Conservation (phyloP, 2,888 invertebrate species). For the Pristionchus exspectatus region DNA sequence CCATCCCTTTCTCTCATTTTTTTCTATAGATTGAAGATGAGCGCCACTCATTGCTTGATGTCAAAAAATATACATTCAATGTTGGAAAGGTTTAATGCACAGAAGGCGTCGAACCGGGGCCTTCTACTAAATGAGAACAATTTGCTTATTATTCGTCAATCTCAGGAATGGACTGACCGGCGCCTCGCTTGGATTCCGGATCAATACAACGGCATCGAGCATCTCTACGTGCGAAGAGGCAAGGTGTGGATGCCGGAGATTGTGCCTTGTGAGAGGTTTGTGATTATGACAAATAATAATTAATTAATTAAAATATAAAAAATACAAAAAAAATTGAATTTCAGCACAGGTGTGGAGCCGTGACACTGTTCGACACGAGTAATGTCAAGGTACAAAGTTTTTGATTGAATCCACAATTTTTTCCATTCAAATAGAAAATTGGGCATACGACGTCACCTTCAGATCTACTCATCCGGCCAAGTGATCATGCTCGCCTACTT, state of each 20-base stretch:
- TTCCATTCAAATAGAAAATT: background rate
- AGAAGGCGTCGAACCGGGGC: no score
- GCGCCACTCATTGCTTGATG: no score
- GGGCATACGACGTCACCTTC: background rate
- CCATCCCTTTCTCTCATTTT: no score
- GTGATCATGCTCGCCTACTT: constrained; percentile 3
- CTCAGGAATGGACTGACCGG: background rate
- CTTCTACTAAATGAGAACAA: no score
- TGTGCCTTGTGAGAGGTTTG: constrained; percentile 6
- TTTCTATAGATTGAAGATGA: no score
- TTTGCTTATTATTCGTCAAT: no score
- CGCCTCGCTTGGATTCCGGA: background rate
- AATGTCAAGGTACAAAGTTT: background rate
- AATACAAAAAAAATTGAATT: background rate
- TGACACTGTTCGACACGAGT: background rate
- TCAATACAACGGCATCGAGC: background rate
- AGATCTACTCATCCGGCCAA: background rate
- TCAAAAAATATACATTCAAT: no score
- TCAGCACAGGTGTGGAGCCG: background rate
- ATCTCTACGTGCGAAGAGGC: constrained; percentile 1
- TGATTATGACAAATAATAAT: no score
- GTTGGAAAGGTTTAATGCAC: no score
- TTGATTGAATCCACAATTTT: background rate
- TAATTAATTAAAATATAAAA: background rate
- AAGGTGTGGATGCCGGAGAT: constrained; percentile 28